Evolutionary conservation across 2,888 invertebrate species (phyloP), one percentile per base, ranked within the genome.

Genomic region (Orthonychiurus folsomi): DNA sequence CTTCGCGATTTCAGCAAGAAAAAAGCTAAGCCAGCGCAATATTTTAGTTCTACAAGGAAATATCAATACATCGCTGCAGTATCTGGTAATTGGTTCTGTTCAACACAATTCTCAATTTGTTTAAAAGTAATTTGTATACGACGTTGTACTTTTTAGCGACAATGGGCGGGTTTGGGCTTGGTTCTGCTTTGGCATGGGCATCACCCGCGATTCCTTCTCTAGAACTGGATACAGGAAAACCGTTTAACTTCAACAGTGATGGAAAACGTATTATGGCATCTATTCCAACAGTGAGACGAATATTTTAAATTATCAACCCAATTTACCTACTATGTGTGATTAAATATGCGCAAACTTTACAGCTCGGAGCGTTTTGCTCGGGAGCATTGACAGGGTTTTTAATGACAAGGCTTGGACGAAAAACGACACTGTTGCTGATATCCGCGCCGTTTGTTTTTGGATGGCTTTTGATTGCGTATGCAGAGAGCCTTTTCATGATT

Each of bases 381-480:
- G 26, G 56, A 48, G 71, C 72, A 24, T 54, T 71, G 1, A 68
- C 73, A 5, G 75, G 74, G 23, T 65, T 67, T 56, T n/a, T 61
- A 5, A 66, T 74, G 1, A 74, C 73, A 21, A 66, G 73, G 52
- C 61, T 70, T 50, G 72, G 72, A 24, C 23, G 72, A 28, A 66
- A 64, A 59, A 66, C 58, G 52, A 68, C 67, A 20, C 67, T 70
- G 53, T 62, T 71, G 37, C 58, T 61, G 20, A 60, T 71, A 2
- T 55, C 60, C 12, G 53, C 60, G 9, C 60, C 60, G n/a, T 60
- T 53, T 25, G 54, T 60, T 26, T n/a, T n/a, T 37, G 79, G 79
- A 2, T 79, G 78, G 76, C 48, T 76, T 9, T 63, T 74, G 15
- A 76, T 79, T 28, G 69, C 73, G 2, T 73, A 71, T 59, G 69